Base-by-base conservation (phyloP, 1,140 invertebrate genomes). In the Scaptomyza pallida region DNA sequence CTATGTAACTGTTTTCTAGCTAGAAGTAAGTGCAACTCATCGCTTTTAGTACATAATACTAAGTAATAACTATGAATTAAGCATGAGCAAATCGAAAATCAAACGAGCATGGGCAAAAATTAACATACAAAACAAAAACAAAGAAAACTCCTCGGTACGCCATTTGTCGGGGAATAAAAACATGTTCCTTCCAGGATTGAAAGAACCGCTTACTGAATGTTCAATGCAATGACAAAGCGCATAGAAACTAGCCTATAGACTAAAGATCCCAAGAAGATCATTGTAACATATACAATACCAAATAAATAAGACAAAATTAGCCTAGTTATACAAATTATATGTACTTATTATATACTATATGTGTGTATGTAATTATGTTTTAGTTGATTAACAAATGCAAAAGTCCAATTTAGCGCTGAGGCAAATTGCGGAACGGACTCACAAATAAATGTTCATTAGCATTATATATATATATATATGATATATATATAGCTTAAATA, bases 201-300 rank as follows among this genome's bases (percentile, higher is more conserved):
- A 21, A 44, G 21, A 45, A 35, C 6, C 35, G 68, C 44, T 48
- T 40, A 17, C 23, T 35, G 26, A 57, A 44, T 60, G 62, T 51
- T 60, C 69, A 56, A 59, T 50, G 52, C 47, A 63, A 55, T 60
- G 15, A 16, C 37, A 50, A 60, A 71, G 51, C 55, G 77, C 59
- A 68, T 74, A 75, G 61, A 52, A 69, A 79, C 63, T 83, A 76
- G 72, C 68, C 76, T 57, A 80, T 80, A 80, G 80, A 85, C 79
- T 83, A 61, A 85, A 71, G 80, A 85, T 86, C 74, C 68, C 64
- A 33, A 57, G 59, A 48, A 68, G 81, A 81, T 86, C 81, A 56
- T 54, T 85, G 81, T 85, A 85, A 85, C 81, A 85, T 85, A 85
- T 81, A 85, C 81, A 85, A 86, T 85, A 85, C 77, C 40, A 72